Conservation (phyloP, 2,797 vertebrate species). For the Neomorphus geoffroyi region DNA sequence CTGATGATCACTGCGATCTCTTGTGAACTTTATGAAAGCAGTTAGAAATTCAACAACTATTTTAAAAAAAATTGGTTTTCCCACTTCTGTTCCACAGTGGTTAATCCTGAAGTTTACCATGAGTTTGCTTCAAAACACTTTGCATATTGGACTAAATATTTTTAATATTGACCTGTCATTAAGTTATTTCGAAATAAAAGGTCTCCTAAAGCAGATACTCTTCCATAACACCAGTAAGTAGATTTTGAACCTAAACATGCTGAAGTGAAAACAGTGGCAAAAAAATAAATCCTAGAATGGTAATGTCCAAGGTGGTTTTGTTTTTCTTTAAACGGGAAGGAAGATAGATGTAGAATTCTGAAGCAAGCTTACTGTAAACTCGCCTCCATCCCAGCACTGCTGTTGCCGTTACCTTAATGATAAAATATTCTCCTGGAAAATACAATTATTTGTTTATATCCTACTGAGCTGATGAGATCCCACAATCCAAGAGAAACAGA, state of each 20-base stretch:
- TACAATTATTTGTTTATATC: background rate
- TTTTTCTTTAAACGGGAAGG: background rate
- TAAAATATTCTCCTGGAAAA: background rate
- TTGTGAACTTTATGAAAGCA: background rate
- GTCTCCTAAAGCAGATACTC: background rate
- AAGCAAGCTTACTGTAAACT: background rate
- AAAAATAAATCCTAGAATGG: background rate
- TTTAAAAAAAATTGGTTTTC: background rate
- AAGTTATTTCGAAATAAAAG: background rate
- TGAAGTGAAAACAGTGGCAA: background rate
- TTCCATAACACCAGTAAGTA: background rate
- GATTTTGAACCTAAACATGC: background rate
- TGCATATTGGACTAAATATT: background rate
- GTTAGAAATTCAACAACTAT: background rate
- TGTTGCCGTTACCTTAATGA: background rate
- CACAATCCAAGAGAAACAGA: background rate
- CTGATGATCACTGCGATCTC: background rate
- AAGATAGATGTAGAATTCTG: background rate
- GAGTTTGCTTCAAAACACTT: background rate
- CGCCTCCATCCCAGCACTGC: background rate
- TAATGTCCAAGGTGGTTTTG: background rate
- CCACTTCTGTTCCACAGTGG: background rate
- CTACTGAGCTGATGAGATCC: background rate
- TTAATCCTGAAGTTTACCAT: background rate
- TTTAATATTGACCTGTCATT: background rate